These are phyloP conservation scores for Trematomus loennbergii DNA, from an alignment of 2,113 vertebrate species.

Conservation along the genomic window DNA sequence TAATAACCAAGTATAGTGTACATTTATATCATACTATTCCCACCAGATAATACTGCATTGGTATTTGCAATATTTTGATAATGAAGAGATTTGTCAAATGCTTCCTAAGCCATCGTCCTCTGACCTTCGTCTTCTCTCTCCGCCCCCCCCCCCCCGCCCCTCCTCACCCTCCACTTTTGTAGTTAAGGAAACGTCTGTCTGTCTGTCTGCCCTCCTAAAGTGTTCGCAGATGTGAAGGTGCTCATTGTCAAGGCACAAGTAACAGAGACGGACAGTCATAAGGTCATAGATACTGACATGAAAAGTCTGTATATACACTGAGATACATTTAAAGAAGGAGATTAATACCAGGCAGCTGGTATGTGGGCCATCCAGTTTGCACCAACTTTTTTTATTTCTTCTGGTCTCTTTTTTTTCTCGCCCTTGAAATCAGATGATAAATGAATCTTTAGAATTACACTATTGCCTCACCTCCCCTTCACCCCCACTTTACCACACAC, in stretches of 20 bases:
- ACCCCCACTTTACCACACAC: slow-evolving; percentile 31
- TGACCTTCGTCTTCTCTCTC: not conserved
- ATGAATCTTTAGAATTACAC: slow-evolving; percentile 52
- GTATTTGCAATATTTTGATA: not conserved
- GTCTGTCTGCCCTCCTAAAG: slow-evolving; percentile 81
- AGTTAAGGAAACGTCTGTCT: slow-evolving; percentile 75
- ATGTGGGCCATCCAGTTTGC: not conserved
- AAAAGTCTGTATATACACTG: not conserved
- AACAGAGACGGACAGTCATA: slow-evolving; percentile 58
- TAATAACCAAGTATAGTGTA: not conserved
- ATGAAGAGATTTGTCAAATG: not conserved
- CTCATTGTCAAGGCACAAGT: slow-evolving; percentile 46
- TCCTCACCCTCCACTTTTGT: slow-evolving; percentile 68
- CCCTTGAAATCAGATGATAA: slow-evolving; percentile 50
- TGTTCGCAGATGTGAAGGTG: slow-evolving; percentile 89
- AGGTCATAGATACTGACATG: slow-evolving; percentile 36
- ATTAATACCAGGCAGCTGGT: slow-evolving; percentile 11
- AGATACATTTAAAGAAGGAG: not conserved
- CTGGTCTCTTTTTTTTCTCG: slow-evolving; percentile 12
- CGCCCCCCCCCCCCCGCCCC: not conserved
- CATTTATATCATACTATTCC: not conserved
- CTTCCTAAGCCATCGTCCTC: not conserved
- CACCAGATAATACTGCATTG: not conserved
- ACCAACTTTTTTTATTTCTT: slow-evolving; percentile 17
- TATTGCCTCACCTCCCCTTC: slow-evolving; percentile 64